These are phyloP conservation scores for Rousettus madagascariensis DNA, from an alignment of 2,797 vertebrate genomes.

Conservation along the genomic window DNA sequence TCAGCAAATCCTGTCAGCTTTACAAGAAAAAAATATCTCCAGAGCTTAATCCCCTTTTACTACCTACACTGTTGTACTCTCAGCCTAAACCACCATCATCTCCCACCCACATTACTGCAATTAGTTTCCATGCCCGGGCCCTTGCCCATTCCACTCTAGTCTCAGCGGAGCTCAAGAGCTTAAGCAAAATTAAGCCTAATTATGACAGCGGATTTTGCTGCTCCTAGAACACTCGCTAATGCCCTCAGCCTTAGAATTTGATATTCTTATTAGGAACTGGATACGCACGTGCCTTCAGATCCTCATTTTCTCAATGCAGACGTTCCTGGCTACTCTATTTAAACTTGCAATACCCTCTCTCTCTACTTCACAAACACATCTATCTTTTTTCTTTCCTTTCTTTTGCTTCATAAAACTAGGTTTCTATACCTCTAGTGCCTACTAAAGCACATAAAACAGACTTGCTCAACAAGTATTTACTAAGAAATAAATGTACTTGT, in stretches of 20 bases:
- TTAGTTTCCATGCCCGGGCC: accelerated
- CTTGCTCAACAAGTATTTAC: not conserved
- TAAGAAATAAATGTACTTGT: not conserved
- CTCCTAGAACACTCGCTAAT: not conserved
- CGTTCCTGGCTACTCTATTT: not conserved
- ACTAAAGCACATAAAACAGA: not conserved
- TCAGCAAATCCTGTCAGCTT: not conserved
- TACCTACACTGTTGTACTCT: too few species aligned
- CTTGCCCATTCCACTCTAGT: not conserved
- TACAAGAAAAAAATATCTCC: not conserved
- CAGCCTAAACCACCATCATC: not conserved
- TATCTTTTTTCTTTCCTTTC: not conserved
- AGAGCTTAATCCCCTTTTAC: not conserved
- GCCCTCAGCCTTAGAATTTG: not conserved
- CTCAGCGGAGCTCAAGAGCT: not conserved
- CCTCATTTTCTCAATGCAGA: not conserved
- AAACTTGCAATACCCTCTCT: too few species aligned
- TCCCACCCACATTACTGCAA: not conserved
- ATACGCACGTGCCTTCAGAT: not conserved
- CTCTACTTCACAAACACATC: not conserved
- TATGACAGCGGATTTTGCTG: not conserved
- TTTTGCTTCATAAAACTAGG: not conserved
- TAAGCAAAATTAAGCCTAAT: not conserved
- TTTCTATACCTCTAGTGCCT: not conserved
- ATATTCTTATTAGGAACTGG: not conserved